Evolutionary conservation across 2,797 vertebrate species (phyloP).

Genomic region (Philypnodon macrostomus): DNA sequence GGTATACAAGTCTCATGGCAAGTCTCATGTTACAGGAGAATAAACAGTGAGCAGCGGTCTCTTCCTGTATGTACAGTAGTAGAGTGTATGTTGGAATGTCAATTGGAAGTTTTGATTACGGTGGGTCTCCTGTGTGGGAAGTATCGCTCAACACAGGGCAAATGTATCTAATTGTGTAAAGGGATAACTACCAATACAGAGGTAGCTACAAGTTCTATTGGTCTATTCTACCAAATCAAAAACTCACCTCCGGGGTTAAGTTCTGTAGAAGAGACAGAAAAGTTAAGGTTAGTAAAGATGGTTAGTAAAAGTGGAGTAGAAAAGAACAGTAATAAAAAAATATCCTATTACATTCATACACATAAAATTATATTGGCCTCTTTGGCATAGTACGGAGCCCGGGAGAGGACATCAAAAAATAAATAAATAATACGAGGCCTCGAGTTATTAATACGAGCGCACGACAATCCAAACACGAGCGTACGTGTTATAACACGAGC

Average conservation of each 20-base stretch:
- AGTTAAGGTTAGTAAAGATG: conserved; percentile 21
- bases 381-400: too few species aligned
- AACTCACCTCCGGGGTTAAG: conserved; percentile 78
- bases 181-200: neutral
- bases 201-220: conserved; percentile 16
- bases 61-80: conserved; percentile 61
- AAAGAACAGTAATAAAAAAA: too few species aligned
- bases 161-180: neutral
- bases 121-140: conserved; percentile 14
- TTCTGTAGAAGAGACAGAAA: conserved; percentile 61
- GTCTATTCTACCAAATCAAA: conserved; percentile 38
- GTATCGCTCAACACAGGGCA: conserved; percentile 3
- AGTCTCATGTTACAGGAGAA: conserved; percentile 66
- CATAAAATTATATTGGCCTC: too few species aligned
- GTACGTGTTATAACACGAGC: too few species aligned
- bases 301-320: conserved; percentile 6
- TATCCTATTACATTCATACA: too few species aligned
- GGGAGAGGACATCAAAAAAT: too few species aligned
- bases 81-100: conserved; percentile 25
- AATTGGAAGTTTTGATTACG: conserved; percentile 18
- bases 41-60: conserved; percentile 60
- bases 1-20: conserved; percentile 35
- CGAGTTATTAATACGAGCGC: too few species aligned
- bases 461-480: too few species aligned
- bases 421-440: too few species aligned